Conservation (phyloP, 92 coral and sea anemone genomes). For the Epizoanthus illoricatus region DNA sequence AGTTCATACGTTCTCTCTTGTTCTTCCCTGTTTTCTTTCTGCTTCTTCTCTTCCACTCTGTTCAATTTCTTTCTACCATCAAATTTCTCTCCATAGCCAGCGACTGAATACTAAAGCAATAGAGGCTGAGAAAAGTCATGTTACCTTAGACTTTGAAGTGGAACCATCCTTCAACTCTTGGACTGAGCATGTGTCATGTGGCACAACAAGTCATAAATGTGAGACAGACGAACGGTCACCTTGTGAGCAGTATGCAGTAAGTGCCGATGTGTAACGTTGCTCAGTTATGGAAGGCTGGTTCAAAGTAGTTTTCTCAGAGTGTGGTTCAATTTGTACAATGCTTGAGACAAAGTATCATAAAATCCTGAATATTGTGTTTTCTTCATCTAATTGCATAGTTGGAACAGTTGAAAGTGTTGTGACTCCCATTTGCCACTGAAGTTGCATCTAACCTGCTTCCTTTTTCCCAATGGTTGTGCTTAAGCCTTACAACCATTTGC, state of each 20-base stretch:
- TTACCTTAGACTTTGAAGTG: constrained; percentile 13
- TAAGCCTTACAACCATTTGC: too few relatives aligned
- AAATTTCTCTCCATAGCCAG: constrained; percentile 2
- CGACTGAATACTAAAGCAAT: constrained; percentile 29
- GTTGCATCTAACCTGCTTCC: too few relatives aligned
- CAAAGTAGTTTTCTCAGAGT: too few relatives aligned
- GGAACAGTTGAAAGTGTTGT: too few relatives aligned
- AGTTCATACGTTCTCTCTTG: neutral
- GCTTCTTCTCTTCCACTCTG: neutral
- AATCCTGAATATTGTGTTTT: too few relatives aligned
- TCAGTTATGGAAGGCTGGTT: too few relatives aligned
- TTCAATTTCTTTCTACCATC: neutral
- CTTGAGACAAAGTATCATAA: too few relatives aligned
- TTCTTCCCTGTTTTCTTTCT: neutral
- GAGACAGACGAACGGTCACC: neutral
- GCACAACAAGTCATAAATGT: neutral
- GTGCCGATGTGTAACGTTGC: constrained; percentile 1
- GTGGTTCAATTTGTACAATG: too few relatives aligned
- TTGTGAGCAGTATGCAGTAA: constrained; percentile 90
- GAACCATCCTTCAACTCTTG: constrained; percentile 1
- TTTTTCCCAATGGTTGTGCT: too few relatives aligned
- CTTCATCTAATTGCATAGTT: too few relatives aligned
- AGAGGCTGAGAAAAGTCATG: constrained; percentile 15
- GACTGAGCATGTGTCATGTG: constrained; percentile 26
- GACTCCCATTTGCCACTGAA: too few relatives aligned